Evolutionary conservation across 2,888 invertebrate genomes (phyloP), one percentile per base, ranked within the genome.

Genomic region (Tetheella fluctuosa): DNA sequence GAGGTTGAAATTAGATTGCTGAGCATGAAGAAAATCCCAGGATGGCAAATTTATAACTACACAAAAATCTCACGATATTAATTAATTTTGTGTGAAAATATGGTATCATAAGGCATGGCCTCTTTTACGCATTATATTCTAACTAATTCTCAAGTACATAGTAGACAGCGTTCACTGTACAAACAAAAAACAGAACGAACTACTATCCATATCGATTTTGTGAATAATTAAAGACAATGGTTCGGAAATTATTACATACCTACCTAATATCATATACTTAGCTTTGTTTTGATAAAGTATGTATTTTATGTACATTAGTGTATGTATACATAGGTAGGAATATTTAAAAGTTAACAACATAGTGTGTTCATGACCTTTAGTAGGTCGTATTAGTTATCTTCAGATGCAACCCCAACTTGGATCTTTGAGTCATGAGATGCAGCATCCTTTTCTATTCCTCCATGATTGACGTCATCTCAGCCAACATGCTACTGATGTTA

Each of bases 171-270:
- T 23, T 25, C 25, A 28, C 13, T 6, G n/a, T 34, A 55, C 37
- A 34, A 59, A 57, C 59, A 58, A 56, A 62, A 61, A 61, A 42
- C 20, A 68, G 64, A 63, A 73, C 59, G 74, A 74, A 77, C 76
- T n/a, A n/a, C n/a, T 72, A 71, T 68, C 59, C 52, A 63, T 76
- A 80, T 83, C 83, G 79, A 85, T 82, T 74, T 61, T 62, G 52
- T 79, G 79, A 81, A 84, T 84, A 80, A 85, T 84, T 82, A 76
- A 55, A 55, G 13, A 23, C 37, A 13, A 30, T n/a, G 55, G 55
- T 12, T 34, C 55, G 23, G 34, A 34, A 34, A 55, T 55, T 20
- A 55, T 55, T 34, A 55, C 55, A 34, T 54, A n/a, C n/a, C n/a
- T n/a, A n/a, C n/a, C n/a, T n/a, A 54, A 54, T 54, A 30, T 34